A percentile compares a stretch with the other conserved stretches of the same genome.
Evolutionary conservation across 2,113 vertebrate species (phyloP).

Genomic region (Tyto alba): DNA sequence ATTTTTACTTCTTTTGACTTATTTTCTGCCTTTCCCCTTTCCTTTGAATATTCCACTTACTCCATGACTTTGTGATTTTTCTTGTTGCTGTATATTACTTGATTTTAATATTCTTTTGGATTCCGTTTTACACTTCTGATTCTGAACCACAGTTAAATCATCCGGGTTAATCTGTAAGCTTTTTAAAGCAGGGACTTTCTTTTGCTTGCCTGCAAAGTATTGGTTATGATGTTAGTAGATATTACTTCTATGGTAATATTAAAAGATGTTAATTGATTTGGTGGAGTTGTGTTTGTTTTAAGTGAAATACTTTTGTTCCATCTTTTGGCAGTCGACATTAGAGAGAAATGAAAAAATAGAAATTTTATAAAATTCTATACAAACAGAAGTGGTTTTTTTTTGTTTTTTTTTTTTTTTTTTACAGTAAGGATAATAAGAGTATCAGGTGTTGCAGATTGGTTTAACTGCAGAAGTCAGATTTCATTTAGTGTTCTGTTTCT

Average conservation of each 20-base stretch:
- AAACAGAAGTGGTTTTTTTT: too few species aligned
- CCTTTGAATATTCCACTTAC: background rate
- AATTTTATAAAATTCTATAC: background rate
- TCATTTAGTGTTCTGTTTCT: background rate
- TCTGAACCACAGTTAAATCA: background rate
- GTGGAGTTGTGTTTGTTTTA: background rate
- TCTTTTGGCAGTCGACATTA: background rate
- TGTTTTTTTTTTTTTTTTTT: background rate
- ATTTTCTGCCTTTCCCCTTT: background rate
- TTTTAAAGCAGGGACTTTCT: background rate
- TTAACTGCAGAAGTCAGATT: background rate
- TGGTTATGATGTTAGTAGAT: background rate
- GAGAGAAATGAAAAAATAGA: background rate
- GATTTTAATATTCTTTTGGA: background rate
- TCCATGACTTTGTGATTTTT: background rate
- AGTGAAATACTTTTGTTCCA: background rate
- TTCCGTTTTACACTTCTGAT: background rate
- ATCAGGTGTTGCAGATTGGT: background rate
- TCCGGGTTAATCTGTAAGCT: background rate
- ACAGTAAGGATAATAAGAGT: background rate
- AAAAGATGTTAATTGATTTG: background rate
- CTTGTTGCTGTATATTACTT: background rate
- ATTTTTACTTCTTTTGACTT: background rate
- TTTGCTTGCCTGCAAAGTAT: background rate
- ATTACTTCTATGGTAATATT: background rate